Evolutionary conservation across 1,140 invertebrate species (phyloP).

Genomic region (Dermatophagoides farinae): DNA sequence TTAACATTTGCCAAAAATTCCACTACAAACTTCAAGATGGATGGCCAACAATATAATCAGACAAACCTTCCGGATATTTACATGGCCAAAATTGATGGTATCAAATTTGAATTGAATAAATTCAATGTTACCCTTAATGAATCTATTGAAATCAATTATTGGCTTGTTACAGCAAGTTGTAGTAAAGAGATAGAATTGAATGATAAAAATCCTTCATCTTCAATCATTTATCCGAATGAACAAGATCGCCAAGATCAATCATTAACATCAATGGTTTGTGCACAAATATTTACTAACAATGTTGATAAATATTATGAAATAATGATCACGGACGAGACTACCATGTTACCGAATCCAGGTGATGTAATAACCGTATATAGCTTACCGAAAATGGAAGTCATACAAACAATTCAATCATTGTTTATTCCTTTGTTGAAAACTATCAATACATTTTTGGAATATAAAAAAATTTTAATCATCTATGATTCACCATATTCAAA

Average conservation of each 20-base stretch:
- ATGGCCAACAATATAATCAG: background rate
- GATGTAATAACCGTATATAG: too few relatives aligned
- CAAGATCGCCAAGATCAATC: background rate
- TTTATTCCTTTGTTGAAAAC: background rate
- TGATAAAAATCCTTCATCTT: background rate
- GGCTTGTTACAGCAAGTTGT: background rate
- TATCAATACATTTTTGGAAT: background rate
- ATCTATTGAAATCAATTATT: background rate
- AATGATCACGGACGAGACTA: background rate
- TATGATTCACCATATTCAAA: background rate
- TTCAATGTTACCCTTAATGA: background rate
- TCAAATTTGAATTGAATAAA: background rate
- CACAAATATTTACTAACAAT: background rate
- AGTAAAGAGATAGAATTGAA: background rate
- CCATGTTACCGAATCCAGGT: background rate
- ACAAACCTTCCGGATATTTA: background rate
- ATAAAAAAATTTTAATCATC: background rate
- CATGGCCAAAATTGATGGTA: background rate
- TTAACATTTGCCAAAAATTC: background rate
- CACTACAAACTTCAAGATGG: background rate
- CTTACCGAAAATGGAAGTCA: too few relatives aligned
- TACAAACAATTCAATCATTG: too few relatives aligned
- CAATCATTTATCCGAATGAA: background rate
- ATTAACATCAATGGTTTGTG: background rate
- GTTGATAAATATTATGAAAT: background rate